Percentiles rank a stretch among this genome's conserved stretches.
These are phyloP conservation scores for Caerostris darwini DNA, from an alignment of 1,140 invertebrate species.

Conservation along the genomic window DNA sequence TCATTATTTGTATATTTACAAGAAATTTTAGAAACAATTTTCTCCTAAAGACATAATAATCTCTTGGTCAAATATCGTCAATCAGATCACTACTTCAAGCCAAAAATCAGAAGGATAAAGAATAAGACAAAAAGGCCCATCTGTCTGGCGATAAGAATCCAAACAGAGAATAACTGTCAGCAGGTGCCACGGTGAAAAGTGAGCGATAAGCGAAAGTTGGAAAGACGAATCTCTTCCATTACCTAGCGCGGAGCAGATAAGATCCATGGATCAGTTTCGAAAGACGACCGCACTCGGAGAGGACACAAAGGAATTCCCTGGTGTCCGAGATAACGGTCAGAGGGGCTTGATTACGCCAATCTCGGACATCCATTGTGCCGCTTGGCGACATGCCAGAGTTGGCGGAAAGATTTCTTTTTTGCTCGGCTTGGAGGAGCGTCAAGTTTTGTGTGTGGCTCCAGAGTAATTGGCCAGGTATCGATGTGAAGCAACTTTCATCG, in stretches of 20 bases:
- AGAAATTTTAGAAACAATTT: too few relatives aligned
- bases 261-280: constrained; percentile 11
- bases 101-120: too few relatives aligned
- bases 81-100: too few relatives aligned
- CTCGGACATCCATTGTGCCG: neutral
- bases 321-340: constrained; percentile 29
- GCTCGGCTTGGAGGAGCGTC: too few relatives aligned
- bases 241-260: neutral
- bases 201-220: neutral
- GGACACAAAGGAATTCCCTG: neutral
- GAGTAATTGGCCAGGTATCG: too few relatives aligned
- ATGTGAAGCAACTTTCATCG: too few relatives aligned
- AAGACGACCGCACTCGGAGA: neutral
- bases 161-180: constrained; percentile 21
- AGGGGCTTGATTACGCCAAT: neutral
- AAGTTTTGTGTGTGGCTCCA: neutral
- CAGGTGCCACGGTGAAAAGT: neutral
- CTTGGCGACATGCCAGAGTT: neutral
- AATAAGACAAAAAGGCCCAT: neutral
- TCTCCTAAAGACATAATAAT: too few relatives aligned
- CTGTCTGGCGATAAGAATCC: neutral
- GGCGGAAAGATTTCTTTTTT: too few relatives aligned
- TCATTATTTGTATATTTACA: too few relatives aligned
- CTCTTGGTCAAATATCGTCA: too few relatives aligned
- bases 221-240: neutral